A percentile compares a stretch with the other conserved stretches of the same genome.
These are phyloP conservation scores for Megalops cyprinoides DNA, from an alignment of 2,797 vertebrate genomes.

Conservation along the genomic window DNA sequence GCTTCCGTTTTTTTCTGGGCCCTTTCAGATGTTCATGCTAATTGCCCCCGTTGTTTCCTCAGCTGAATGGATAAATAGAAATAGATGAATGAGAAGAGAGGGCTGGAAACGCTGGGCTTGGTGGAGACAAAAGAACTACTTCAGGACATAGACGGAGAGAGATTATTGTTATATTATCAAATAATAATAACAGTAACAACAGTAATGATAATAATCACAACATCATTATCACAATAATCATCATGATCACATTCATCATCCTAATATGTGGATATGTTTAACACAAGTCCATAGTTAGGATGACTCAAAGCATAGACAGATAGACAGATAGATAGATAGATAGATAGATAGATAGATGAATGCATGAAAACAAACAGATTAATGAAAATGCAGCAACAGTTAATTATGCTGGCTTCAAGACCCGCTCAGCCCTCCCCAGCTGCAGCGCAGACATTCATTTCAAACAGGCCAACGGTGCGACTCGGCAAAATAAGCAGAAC, in stretches of 20 bases:
- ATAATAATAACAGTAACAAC: neutral
- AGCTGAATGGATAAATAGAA: neutral
- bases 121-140: neutral
- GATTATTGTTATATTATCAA: neutral
- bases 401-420: too few species aligned
- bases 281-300: too few species aligned
- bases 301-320: too few species aligned
- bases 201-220: neutral
- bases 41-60: neutral
- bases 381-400: too few species aligned
- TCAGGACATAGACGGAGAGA: neutral
- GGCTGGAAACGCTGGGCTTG: neutral
- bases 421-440: neutral
- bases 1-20: slow-evolving; percentile 7
- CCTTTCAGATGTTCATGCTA: neutral
- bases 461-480: neutral
- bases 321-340: too few species aligned
- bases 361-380: too few species aligned
- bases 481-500: neutral
- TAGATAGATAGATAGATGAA: too few species aligned
- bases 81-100: neutral
- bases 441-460: neutral
- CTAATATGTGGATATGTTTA: neutral
- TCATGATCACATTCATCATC: neutral
- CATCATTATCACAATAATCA: neutral